Conservation (phyloP, 2,888 invertebrate genomes). For the Meiosimyza decipiens region DNA sequence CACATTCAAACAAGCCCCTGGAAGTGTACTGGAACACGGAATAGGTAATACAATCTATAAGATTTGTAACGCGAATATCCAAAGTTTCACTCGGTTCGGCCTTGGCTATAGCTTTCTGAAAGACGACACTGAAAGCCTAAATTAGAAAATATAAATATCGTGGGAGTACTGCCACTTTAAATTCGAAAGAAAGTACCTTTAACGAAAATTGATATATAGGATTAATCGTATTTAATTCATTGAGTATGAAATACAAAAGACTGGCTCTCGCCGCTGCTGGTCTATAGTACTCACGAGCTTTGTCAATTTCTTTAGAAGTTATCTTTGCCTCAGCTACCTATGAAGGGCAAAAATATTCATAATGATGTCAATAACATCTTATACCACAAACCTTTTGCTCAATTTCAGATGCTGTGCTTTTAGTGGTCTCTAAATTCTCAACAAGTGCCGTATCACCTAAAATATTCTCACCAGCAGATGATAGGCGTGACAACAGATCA, state of each 20-base stretch:
- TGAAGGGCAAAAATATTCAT: conserved; percentile 17
- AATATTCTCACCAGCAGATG: conserved; percentile 93
- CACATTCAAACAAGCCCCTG: conserved; percentile 93
- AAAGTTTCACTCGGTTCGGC: conserved; percentile 87
- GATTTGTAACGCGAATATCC: conserved; percentile 80
- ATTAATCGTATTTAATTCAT: conserved; percentile 95
- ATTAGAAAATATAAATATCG: neutral
- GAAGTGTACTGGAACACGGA: conserved; percentile 96
- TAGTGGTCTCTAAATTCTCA: conserved; percentile 95
- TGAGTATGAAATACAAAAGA: conserved; percentile 92
- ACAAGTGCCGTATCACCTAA: conserved; percentile 94
- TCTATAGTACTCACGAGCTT: conserved; percentile 85
- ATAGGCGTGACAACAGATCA: conserved; percentile 87
- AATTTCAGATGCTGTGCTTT: conserved; percentile 95
- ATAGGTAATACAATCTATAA: conserved; percentile 94
- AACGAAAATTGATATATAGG: conserved; percentile 97
- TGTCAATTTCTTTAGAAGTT: conserved; percentile 92
- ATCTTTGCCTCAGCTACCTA: conserved; percentile 88
- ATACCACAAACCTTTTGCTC: conserved; percentile 77
- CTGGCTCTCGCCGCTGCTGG: conserved; percentile 91
- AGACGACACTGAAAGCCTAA: conserved; percentile 96
- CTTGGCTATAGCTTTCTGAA: conserved; percentile 93
- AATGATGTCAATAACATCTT: neutral
- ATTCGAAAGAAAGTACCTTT: conserved; percentile 70
- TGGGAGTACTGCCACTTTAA: too few species aligned